Conservation (phyloP, 2,888 invertebrate genomes). For the Heteropelma amictum region DNA sequence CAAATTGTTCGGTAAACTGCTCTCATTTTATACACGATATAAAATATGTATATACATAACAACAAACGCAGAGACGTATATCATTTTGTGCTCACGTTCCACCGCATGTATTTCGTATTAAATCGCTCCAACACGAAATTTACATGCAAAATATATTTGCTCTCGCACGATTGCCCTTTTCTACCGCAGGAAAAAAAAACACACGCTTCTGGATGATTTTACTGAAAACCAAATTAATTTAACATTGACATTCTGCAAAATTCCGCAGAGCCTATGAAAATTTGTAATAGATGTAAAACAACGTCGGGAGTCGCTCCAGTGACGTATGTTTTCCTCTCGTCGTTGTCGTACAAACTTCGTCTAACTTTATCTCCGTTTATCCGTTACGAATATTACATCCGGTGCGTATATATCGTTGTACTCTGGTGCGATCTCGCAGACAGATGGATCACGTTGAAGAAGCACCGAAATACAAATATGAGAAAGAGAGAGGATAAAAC, state of each 20-base stretch:
- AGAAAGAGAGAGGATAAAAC: not conserved
- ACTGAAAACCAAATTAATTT: too few relatives aligned
- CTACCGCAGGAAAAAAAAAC: not conserved
- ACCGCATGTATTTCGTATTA: not conserved
- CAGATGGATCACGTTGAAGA: slow-evolving; percentile 50
- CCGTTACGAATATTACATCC: slow-evolving; percentile 35
- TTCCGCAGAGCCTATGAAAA: too few relatives aligned
- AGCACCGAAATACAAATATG: not conserved
- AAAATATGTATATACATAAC: slow-evolving; percentile 24
- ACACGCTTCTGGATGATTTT: too few relatives aligned
- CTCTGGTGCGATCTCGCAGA: slow-evolving; percentile 27
- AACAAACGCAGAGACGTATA: slow-evolving; percentile 18
- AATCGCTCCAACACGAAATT: not conserved
- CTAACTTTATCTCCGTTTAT: slow-evolving; percentile 50
- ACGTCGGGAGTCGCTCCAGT: not conserved
- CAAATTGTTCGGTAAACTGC: slow-evolving; percentile 47
- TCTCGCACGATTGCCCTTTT: not conserved
- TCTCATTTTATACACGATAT: too few relatives aligned
- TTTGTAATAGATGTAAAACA: too few relatives aligned
- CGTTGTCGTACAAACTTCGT: slow-evolving; percentile 38
- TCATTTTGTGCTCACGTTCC: slow-evolving; percentile 21
- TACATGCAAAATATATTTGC: not conserved
- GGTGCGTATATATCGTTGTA: not conserved
- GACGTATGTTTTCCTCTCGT: slow-evolving; percentile 34
- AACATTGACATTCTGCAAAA: slow-evolving; percentile 38